Percentiles rank a stretch among this genome's conserved stretches.
Conservation (phyloP, 2,113 vertebrate species). For the Vulpes ferrilata region DNA sequence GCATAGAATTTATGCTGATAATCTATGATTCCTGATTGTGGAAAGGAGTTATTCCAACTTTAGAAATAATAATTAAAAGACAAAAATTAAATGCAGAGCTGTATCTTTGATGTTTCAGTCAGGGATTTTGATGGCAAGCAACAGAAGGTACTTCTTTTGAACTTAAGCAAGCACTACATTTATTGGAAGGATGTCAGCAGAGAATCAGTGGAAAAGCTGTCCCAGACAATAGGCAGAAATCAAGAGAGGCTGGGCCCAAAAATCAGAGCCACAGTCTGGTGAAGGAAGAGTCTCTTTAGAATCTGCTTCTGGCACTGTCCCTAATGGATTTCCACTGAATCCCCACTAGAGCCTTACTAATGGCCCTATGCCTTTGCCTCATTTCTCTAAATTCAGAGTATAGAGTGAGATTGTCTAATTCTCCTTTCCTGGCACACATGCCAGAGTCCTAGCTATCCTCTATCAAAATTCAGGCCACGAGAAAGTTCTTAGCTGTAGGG, state of each 20-base stretch:
- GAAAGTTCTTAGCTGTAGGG: neutral
- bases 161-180: neutral
- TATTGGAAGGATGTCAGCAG: neutral
- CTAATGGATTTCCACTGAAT: neutral
- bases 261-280: neutral
- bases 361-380: neutral
- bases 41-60: neutral
- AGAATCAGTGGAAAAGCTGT: neutral
- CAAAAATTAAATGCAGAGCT: neutral
- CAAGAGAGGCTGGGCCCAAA: neutral
- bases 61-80: neutral
- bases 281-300: neutral
- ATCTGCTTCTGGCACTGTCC: neutral
- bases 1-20: neutral
- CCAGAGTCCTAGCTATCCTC: neutral
- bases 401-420: neutral
- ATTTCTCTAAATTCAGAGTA: neutral
- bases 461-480: neutral
- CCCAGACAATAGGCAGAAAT: neutral
- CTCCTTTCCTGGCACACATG: rapidly evolving
- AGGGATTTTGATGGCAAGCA: neutral
- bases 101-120: neutral
- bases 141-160: neutral
- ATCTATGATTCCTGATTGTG: neutral
- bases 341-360: neutral